Base-by-base conservation (phyloP, 2,113 vertebrate species). In the Lophius piscatorius region DNA sequence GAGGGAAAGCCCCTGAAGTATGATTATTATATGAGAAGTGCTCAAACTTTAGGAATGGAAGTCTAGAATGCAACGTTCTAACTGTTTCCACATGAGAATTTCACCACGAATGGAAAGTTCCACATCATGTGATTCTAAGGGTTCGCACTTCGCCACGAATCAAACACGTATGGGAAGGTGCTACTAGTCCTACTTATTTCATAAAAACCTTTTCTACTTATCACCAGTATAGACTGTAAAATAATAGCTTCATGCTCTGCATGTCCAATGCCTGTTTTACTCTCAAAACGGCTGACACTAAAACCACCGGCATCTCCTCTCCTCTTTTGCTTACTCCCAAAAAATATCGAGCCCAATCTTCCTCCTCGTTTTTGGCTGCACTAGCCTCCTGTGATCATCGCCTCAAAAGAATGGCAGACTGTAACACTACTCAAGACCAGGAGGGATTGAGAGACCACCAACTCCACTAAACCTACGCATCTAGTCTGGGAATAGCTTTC, bases 401-500 rank as follows among this genome's bases (percentile, higher is more conserved):
- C 39, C 55, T 73, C 63, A 45, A 54, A 75, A 75, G 62, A 83
- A 74, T 68, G 70, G 67, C 69, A 74, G 63, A 74, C 55, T 64
- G 58, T 62, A 58, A 50, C 63, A 39, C 38, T 20, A 57, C 55
- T 80, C 64, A 13, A 34, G 48, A 50, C 67, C 54, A 45, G 48
- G 70, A 65, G 54, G 59, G 71, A 78, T 46, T 69, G 63, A 61
- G 55, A 67, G 64, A 58, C 45, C 12, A 49, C 63, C 47, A 45
- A 55, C 64, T 70, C 50, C 68, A 57, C 71, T 35, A 51, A 71
- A 76, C 64, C 63, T 52, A 62, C 52, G 24, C 78, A 55, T 58
- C 44, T 45, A 61, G 40, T 61, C 72, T 83, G 70, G 74, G 59
- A 76, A 70, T 41, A 70, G 63, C 51, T 74, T 74, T 41, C 66